Percentiles rank a stretch among this genome's conserved stretches.
Evolutionary conservation across 1,140 invertebrate species (phyloP).

Genomic region (Brachionus calyciflorus): DNA sequence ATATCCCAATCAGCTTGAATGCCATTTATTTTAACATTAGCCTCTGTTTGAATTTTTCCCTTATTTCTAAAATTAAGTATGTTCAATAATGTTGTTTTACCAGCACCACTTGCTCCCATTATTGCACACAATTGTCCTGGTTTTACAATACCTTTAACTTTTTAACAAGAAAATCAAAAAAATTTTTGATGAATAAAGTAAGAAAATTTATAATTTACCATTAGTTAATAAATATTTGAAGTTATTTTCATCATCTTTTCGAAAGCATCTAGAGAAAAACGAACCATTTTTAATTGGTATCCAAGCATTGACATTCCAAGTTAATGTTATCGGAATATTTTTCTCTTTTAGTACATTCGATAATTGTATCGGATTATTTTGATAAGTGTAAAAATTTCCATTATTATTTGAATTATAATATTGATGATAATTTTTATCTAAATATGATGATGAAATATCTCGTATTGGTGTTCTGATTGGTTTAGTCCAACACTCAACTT

Average conservation of each 20-base stretch:
- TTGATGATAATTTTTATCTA: no score
- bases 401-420: no score
- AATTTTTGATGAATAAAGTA: no score
- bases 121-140: conserved; percentile 84
- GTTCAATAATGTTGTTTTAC: conserved; percentile 91
- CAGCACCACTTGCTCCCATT: conserved; percentile 89
- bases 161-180: neutral
- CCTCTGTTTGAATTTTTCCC: conserved; percentile 69
- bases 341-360: no score
- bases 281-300: neutral
- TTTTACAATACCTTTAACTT: conserved; percentile 76
- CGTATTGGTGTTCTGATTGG: no score
- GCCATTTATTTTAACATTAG: conserved; percentile 64
- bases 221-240: neutral
- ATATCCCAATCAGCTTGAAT: conserved; percentile 54
- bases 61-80: conserved; percentile 76
- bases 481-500: no score
- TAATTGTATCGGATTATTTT: no score
- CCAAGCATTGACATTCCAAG: conserved; percentile 12
- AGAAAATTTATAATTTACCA: neutral
- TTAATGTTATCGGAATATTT: neutral
- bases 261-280: neutral
- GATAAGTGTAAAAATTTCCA: no score
- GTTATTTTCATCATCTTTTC: neutral
- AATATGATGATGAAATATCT: no score